phyloP scores from a whole-genome alignment of 1,140 invertebrate genomes.

The Sitodiplosis mosellana region DNA sequence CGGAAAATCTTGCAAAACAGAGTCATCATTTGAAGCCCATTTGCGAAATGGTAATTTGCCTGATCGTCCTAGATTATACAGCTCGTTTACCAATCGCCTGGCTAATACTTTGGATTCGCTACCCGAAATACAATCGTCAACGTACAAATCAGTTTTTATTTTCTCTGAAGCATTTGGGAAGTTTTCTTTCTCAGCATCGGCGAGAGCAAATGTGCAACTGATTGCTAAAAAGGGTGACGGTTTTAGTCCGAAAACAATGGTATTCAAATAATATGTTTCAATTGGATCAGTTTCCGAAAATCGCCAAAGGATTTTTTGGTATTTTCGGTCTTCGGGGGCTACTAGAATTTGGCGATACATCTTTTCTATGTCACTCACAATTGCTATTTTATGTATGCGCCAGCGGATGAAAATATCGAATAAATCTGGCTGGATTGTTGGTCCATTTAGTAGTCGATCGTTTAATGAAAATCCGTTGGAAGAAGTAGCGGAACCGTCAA shows the following conservation, averaged over 20 bases:
- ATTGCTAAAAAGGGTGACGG: neutral
- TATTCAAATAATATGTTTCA: neutral
- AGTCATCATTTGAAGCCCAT: no score
- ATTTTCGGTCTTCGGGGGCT: neutral
- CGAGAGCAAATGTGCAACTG: neutral
- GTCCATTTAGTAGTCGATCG: conserved; percentile 11
- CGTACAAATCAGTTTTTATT: conserved; percentile 9
- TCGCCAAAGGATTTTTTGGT: conserved; percentile 2
- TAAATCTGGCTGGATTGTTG: conserved; percentile 18
- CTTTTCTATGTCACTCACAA: conserved; percentile 13
- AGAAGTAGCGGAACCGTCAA: conserved; percentile 12
- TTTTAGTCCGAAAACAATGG: neutral
- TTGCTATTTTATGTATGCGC: conserved; percentile 10
- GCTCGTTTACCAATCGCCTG: no score
- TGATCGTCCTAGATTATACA: no score
- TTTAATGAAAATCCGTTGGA: conserved; percentile 13
- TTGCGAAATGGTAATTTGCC: no score
- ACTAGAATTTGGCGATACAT: conserved; percentile 14
- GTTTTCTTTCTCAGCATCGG: neutral
- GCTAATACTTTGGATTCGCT: no score
- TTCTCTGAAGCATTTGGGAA: conserved; percentile 1
- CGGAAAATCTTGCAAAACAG: no score
- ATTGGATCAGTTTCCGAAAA: neutral
- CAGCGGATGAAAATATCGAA: conserved; percentile 12
- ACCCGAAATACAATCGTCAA: conserved; percentile 13